Evolutionary conservation across 2,888 invertebrate species (phyloP).

Genomic region (Hololepta plana): DNA sequence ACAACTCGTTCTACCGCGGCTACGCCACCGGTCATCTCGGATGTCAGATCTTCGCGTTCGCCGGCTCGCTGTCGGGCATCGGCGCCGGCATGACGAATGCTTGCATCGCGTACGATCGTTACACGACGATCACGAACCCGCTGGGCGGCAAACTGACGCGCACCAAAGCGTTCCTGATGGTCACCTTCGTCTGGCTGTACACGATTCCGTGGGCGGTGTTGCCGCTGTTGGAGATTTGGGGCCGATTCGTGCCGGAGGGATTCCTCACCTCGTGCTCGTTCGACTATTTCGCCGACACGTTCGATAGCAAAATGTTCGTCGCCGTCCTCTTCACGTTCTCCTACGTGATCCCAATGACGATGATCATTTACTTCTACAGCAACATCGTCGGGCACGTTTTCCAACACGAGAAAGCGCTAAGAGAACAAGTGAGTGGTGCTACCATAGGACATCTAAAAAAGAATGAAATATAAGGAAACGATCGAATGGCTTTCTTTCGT

Average conservation of each 20-base stretch:
- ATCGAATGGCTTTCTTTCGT: too few relatives aligned
- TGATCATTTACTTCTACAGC: conserved; percentile 70
- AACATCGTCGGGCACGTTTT: conserved; percentile 79
- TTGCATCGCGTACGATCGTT: conserved; percentile 71
- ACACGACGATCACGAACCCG: conserved; percentile 61
- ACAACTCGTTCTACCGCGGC: conserved; percentile 63
- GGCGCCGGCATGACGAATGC: conserved; percentile 67
- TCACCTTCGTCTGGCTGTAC: conserved; percentile 56
- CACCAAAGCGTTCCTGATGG: conserved; percentile 62
- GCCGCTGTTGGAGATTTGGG: conserved; percentile 69
- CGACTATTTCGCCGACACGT: conserved; percentile 63
- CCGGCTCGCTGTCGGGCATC: conserved; percentile 66
- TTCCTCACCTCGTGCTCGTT: conserved; percentile 72
- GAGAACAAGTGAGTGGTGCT: conserved; percentile 41
- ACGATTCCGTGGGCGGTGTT: conserved; percentile 66
- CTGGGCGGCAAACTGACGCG: conserved; percentile 65
- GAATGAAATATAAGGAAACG: too few relatives aligned
- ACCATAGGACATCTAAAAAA: too few relatives aligned
- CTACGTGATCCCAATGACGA: conserved; percentile 55
- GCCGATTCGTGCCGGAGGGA: conserved; percentile 80
- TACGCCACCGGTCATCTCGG: conserved; percentile 56
- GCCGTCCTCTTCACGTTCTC: conserved; percentile 58
- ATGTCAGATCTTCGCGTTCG: conserved; percentile 57
- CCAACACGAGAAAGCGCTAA: conserved; percentile 65
- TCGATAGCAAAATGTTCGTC: conserved; percentile 63